A percentile compares a stretch with the other conserved stretches of the same genome.
These are phyloP conservation scores for Eutrigla gurnardus DNA, from an alignment of 2,797 vertebrate genomes.

Conservation along the genomic window DNA sequence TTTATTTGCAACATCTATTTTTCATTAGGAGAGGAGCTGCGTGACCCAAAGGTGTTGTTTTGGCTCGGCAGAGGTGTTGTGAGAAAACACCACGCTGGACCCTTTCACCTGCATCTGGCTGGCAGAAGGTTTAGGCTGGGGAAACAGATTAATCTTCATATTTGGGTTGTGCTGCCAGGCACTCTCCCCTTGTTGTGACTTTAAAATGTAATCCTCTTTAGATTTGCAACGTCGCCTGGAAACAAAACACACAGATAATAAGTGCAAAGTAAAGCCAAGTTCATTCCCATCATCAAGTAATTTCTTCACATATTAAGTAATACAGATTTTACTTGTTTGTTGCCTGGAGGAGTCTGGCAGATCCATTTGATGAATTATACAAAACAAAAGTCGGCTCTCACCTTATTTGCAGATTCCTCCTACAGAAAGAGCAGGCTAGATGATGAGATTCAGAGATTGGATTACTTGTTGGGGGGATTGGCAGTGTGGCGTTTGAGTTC, in stretches of 20 bases:
- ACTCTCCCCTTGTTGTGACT: slow-evolving; percentile 54
- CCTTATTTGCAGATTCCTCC: slow-evolving; percentile 20
- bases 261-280: slow-evolving; percentile 28
- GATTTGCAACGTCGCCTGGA: slow-evolving; percentile 47
- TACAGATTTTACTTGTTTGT: slow-evolving; percentile 36
- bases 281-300: slow-evolving; percentile 20
- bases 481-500: slow-evolving; percentile 30
- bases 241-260: slow-evolving; percentile 41
- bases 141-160: slow-evolving; percentile 70
- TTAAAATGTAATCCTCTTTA: slow-evolving; percentile 72
- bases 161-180: slow-evolving; percentile 55
- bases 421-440: slow-evolving; percentile 16
- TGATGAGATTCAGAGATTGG: slow-evolving; percentile 9
- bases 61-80: slow-evolving; percentile 53
- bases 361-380: slow-evolving; percentile 37
- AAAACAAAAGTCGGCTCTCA: slow-evolving; percentile 16
- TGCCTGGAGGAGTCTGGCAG: slow-evolving; percentile 30
- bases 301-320: slow-evolving; percentile 33
- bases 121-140: slow-evolving; percentile 49
- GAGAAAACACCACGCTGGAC: slow-evolving; percentile 47
- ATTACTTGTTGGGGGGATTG: slow-evolving; percentile 44
- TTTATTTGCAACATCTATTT: slow-evolving; percentile 69
- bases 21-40: slow-evolving; percentile 56
- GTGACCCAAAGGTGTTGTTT: slow-evolving; percentile 61
- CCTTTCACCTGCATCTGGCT: slow-evolving; percentile 60